Conservation (phyloP, 2,797 vertebrate genomes). For the Oryzias dopingdopingensis region DNA sequence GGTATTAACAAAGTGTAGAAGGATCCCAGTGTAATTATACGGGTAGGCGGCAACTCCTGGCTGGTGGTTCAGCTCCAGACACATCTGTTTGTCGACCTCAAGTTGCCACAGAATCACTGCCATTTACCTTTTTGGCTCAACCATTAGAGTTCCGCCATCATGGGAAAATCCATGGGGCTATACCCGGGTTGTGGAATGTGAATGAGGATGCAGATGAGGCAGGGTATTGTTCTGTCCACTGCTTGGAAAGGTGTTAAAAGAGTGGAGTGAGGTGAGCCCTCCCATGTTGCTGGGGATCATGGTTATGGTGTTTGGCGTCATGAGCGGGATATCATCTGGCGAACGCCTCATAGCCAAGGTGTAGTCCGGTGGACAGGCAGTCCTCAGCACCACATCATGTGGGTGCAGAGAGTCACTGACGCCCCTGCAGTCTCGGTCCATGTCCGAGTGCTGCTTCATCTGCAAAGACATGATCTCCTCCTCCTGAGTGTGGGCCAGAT, state of each 20-base stretch:
- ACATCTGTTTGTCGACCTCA: slow-evolving; percentile 40
- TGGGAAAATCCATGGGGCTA: slow-evolving; percentile 79
- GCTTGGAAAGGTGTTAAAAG: slow-evolving; percentile 94
- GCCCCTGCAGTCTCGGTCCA: slow-evolving; percentile 89
- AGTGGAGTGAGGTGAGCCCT: slow-evolving; percentile 92
- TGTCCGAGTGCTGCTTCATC: slow-evolving; percentile 99
- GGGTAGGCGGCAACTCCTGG: slow-evolving; percentile 51
- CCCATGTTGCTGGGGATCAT: slow-evolving; percentile 99
- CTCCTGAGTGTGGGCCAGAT: slow-evolving; percentile 95
- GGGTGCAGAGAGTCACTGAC: slow-evolving; percentile 89
- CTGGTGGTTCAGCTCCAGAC: slow-evolving; percentile 49
- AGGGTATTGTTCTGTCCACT: slow-evolving; percentile 97
- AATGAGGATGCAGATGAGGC: slow-evolving; percentile 92
- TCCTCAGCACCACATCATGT: slow-evolving; percentile 96
- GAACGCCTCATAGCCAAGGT: slow-evolving; percentile 98
- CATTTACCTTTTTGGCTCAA: slow-evolving; percentile 33
- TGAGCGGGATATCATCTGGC: slow-evolving; percentile 98
- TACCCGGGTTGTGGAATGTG: slow-evolving; percentile 99
- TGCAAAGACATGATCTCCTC: slow-evolving; percentile 99
- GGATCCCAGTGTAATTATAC: slow-evolving; percentile 58
- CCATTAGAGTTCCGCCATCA: slow-evolving; percentile 48
- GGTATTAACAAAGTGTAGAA: slow-evolving; percentile 57
- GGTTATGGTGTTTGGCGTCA: slow-evolving; percentile 99
- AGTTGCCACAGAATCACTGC: slow-evolving; percentile 46
- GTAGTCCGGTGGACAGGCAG: slow-evolving; percentile 98